Conservation (phyloP, 2,113 vertebrate species). For the Passerina amoena region DNA sequence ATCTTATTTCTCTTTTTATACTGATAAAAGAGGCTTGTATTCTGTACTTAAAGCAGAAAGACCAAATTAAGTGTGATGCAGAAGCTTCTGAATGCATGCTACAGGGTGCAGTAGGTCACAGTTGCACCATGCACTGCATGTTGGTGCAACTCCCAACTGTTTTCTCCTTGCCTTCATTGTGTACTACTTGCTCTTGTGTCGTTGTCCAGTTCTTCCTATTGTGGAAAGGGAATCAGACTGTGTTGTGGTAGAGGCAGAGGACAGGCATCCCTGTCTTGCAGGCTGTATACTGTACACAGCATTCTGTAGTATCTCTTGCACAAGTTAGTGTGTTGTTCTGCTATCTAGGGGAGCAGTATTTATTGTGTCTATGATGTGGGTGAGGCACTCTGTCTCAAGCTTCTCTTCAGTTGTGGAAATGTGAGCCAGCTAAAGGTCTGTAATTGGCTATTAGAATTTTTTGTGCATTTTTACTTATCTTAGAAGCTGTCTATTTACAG, state of each 20-base stretch:
- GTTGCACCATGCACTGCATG: neutral
- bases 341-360: neutral
- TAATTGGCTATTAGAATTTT: neutral
- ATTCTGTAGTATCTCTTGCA: neutral
- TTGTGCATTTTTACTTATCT: neutral
- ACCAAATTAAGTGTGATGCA: neutral
- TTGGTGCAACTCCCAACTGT: neutral
- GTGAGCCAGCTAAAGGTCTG: neutral
- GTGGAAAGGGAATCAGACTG: neutral
- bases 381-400: neutral
- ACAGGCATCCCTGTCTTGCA: neutral
- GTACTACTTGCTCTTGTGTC: neutral
- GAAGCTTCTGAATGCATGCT: neutral
- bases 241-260: neutral
- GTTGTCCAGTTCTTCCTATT: neutral
- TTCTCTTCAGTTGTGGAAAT: neutral
- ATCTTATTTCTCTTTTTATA: neutral
- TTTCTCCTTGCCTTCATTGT: neutral
- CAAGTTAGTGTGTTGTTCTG: neutral
- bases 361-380: accelerated
- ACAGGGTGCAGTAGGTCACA: neutral
- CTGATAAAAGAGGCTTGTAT: neutral
- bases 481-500: neutral
- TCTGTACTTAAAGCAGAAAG: neutral
- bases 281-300: neutral